phyloP scores from a whole-genome alignment of 2,797 vertebrate genomes.

The Siniperca obscura region DNA sequence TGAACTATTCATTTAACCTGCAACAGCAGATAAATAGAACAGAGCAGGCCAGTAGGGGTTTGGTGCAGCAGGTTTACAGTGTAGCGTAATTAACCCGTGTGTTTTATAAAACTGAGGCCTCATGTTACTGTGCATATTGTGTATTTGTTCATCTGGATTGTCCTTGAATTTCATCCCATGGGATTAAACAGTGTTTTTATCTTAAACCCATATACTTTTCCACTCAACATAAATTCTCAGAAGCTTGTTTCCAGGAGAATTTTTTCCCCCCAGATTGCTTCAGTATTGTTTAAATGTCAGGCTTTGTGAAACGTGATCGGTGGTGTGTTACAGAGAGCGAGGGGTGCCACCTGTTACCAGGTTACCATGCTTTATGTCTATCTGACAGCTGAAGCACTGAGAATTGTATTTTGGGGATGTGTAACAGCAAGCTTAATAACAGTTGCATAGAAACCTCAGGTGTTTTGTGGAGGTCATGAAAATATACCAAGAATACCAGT shows the following conservation, averaged over 20 bases:
- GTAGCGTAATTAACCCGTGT: slow-evolving; percentile 5
- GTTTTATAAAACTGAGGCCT: slow-evolving; percentile 8
- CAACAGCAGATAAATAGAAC: neutral
- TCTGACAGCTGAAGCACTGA: slow-evolving; percentile 23
- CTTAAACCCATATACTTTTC: neutral
- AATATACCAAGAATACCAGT: neutral
- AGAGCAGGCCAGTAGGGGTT: slow-evolving; percentile 10
- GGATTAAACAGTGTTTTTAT: neutral
- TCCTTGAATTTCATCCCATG: slow-evolving; percentile 1
- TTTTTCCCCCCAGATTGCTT: neutral
- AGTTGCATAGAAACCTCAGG: slow-evolving; percentile 40
- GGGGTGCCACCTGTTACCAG: slow-evolving; percentile 36
- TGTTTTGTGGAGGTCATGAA: slow-evolving; percentile 8
- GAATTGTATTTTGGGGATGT: slow-evolving; percentile 27
- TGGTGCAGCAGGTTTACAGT: neutral
- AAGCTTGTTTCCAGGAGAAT: neutral
- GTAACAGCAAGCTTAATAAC: neutral
- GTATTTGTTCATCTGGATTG: neutral
- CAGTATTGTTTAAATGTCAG: slow-evolving; percentile 23
- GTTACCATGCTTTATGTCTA: slow-evolving; percentile 24
- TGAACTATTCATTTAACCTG: neutral
- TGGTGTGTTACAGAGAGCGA: slow-evolving; percentile 10
- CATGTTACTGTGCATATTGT: neutral
- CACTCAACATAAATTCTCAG: neutral
- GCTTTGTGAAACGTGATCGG: slow-evolving; percentile 19